Evolutionary conservation across 2,888 invertebrate species (phyloP), one percentile per base, ranked within the genome.

Genomic region (Thalpophila matura): DNA sequence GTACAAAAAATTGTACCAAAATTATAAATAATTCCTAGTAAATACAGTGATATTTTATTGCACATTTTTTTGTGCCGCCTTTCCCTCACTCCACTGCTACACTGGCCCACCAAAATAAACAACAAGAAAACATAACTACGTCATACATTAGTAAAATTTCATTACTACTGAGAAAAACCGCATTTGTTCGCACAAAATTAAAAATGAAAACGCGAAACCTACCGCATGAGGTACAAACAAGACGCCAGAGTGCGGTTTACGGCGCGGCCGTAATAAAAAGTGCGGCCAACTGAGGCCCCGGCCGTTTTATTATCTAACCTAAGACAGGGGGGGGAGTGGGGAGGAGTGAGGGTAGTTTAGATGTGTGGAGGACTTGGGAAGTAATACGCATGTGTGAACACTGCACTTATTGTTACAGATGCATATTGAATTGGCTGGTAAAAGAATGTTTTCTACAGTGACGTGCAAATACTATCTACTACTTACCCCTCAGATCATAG

Each of bases 211-310:
- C 14, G 18, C 10, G 16, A 38, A 58, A 16, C n/a, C 9, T 29
- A 60, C 59, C 58, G 43, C 62, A 49, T 20, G 24, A 49, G 60
- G 31, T 50, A 49, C 49, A 66, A 61, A 64, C 51, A 79, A 71
- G 67, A 55, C 43, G 14, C 24, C 42, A 12, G 33, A 54, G 53
- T 62, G 61, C 35, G 68, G 61, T 75, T 74, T 79, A 77, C 64
- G 58, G 56, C 14, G 46, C 29, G 26, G 22, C 59, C 59, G 61
- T 57, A 66, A 71, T 77, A 65, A 77, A 58, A 66, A 45, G 40
- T 45, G 9, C 57, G 22, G 61, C 29, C 53, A 45, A 57, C 40
- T 61, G 45, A 38, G 58, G 40, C 31, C 31, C 43, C 9, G 16
- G 43, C 14, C 16, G 6, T 59, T 70, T 75, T 73, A 75, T 70